Percentiles rank a stretch among this genome's conserved stretches.
phyloP scores from a whole-genome alignment of 2,797 vertebrate genomes.

The Mormyrops attenuatus region DNA sequence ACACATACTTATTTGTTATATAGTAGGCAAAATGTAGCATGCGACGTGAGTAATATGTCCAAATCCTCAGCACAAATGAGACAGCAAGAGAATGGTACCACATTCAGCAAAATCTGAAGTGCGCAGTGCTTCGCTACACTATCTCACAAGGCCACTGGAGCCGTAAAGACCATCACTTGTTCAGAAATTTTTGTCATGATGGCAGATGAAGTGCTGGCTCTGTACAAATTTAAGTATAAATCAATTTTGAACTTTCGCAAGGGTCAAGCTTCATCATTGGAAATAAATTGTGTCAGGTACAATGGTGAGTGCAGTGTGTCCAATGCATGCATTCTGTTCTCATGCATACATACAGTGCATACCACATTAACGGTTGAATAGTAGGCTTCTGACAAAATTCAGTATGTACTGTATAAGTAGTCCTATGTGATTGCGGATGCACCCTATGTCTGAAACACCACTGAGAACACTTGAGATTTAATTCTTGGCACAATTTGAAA shows the following conservation, averaged over 20 bases:
- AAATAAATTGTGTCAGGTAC: neutral
- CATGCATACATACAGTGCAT: neutral
- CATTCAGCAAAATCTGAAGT: neutral
- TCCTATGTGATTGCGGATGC: neutral
- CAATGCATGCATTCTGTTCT: neutral
- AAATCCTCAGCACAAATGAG: neutral
- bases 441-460: constrained; percentile 14
- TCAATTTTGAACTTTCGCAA: neutral
- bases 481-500: neutral
- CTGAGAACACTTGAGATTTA: neutral
- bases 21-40: neutral
- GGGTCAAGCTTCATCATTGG: neutral
- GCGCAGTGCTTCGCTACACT: neutral
- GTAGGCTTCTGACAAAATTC: neutral
- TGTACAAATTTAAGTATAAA: neutral
- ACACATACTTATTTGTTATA: neutral
- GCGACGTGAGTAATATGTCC: neutral
- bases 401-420: neutral
- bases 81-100: neutral
- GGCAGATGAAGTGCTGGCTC: neutral
- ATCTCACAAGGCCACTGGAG: neutral
- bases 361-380: neutral
- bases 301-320: neutral
- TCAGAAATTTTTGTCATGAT: neutral
- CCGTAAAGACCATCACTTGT: neutral